These are phyloP conservation scores for Platysteira castanea DNA, from an alignment of 2,113 vertebrate species.

Conservation along the genomic window DNA sequence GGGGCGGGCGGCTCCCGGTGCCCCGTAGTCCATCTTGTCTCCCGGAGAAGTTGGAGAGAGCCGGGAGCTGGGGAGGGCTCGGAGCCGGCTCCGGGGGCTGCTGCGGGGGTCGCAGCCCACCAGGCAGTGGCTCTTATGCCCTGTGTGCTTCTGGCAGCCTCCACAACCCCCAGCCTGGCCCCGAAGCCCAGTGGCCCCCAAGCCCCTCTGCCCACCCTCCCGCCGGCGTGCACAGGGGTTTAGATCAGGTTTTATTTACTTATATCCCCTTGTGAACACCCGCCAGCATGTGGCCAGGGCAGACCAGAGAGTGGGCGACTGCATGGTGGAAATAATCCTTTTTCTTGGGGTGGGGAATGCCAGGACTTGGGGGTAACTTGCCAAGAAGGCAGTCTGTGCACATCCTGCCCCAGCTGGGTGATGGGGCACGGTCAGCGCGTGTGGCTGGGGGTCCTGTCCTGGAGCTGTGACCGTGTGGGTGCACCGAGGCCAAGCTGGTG, in stretches of 20 bases:
- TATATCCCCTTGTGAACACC: too few species aligned
- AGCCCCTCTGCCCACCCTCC: too few species aligned
- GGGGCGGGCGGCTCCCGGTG: neutral
- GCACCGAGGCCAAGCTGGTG: accelerated
- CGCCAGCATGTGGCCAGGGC: accelerated
- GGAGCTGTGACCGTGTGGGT: accelerated
- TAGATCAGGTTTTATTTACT: neutral
- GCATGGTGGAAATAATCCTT: neutral
- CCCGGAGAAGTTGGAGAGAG: neutral
- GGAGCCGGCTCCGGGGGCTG: neutral
- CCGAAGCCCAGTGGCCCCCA: accelerated
- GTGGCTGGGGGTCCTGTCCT: accelerated
- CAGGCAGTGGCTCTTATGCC: accelerated
- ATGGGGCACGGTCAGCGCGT: accelerated
- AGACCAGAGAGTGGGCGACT: accelerated
- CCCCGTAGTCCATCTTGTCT: neutral
- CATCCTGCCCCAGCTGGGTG: accelerated
- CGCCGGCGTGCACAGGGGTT: accelerated
- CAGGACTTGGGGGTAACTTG: accelerated
- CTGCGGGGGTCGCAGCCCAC: neutral
- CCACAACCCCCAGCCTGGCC: too few species aligned
- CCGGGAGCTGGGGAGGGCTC: neutral
- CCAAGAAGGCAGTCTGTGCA: neutral
- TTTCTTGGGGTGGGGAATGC: neutral
- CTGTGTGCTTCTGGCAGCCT: accelerated